Conservation (phyloP, 2,888 invertebrate species). For the Ennomos erosarius region DNA sequence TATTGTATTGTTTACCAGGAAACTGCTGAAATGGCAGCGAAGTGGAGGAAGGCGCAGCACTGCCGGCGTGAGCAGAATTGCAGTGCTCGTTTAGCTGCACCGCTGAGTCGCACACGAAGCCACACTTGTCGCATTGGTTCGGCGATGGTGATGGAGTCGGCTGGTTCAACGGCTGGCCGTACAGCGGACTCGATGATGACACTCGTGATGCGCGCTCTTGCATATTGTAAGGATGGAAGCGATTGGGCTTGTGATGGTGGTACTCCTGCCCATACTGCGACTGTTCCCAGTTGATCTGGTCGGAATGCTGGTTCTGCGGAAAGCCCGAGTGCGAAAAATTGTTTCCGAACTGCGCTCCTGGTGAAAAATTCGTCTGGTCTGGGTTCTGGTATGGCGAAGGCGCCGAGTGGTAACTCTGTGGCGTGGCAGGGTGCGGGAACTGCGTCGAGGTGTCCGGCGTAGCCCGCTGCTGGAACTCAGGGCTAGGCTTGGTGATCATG, state of each 20-base stretch:
- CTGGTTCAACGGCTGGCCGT: slow-evolving; percentile 86
- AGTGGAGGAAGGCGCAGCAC: slow-evolving; percentile 69
- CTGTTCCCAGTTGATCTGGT: slow-evolving; percentile 80
- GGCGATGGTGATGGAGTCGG: slow-evolving; percentile 90
- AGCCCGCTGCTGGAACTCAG: slow-evolving; percentile 84
- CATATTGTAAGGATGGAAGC: slow-evolving; percentile 83
- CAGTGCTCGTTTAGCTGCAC: slow-evolving; percentile 91
- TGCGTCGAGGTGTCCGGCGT: slow-evolving; percentile 85
- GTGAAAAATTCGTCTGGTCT: slow-evolving; percentile 86
- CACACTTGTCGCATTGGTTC: slow-evolving; percentile 94
- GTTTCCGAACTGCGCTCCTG: slow-evolving; percentile 79
- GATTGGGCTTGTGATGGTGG: slow-evolving; percentile 73
- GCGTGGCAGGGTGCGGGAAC: slow-evolving; percentile 87
- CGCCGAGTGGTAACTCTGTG: slow-evolving; percentile 88
- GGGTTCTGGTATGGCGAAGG: slow-evolving; percentile 87
- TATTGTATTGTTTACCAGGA: slow-evolving; percentile 77
- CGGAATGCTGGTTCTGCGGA: slow-evolving; percentile 78
- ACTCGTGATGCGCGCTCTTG: slow-evolving; percentile 83
- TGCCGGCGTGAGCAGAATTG: slow-evolving; percentile 87
- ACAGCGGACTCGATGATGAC: slow-evolving; percentile 83
- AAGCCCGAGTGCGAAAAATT: slow-evolving; percentile 81
- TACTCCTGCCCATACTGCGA: slow-evolving; percentile 78
- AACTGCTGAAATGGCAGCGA: slow-evolving; percentile 83
- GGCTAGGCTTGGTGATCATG: slow-evolving; percentile 86
- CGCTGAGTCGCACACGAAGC: slow-evolving; percentile 91